Evolutionary conservation across 2,113 vertebrate genomes (phyloP).

Genomic region (Tupaia tana): DNA sequence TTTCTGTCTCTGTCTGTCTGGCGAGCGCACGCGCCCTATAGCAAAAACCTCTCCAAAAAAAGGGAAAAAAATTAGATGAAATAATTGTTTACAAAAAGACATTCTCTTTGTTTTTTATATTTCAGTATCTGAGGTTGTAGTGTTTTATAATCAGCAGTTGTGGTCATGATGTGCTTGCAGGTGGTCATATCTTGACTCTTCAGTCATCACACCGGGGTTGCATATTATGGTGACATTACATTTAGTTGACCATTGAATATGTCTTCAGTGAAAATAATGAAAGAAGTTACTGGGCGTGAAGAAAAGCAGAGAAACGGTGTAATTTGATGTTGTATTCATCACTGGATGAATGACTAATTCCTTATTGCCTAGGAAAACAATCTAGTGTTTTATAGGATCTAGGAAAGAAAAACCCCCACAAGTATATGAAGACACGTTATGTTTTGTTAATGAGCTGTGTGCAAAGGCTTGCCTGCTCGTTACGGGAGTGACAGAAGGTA

Average conservation of each 20-base stretch:
- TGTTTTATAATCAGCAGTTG: background rate
- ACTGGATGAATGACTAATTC: background rate
- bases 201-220: background rate
- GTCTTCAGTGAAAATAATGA: background rate
- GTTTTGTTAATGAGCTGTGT: background rate
- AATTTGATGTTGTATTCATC: background rate
- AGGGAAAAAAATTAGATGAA: too few species aligned
- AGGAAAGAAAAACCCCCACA: background rate
- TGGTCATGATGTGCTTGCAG: background rate
- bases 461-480: background rate
- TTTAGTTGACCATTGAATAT: background rate
- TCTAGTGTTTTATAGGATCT: background rate
- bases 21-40: too few species aligned
- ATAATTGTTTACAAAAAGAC: background rate
- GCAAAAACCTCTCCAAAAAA: too few species aligned
- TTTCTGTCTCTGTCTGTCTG: too few species aligned
- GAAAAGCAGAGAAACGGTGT: background rate
- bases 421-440: background rate
- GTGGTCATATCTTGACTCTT: background rate
- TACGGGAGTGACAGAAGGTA: background rate
- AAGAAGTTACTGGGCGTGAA: background rate
- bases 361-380: slow-evolving; percentile 10
- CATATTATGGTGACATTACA: background rate
- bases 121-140: background rate
- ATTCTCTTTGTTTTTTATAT: background rate